A percentile compares a stretch with the other conserved stretches of the same genome.
These are phyloP conservation scores for Tetrax tetrax DNA, from an alignment of 2,113 vertebrate species.

Conservation along the genomic window DNA sequence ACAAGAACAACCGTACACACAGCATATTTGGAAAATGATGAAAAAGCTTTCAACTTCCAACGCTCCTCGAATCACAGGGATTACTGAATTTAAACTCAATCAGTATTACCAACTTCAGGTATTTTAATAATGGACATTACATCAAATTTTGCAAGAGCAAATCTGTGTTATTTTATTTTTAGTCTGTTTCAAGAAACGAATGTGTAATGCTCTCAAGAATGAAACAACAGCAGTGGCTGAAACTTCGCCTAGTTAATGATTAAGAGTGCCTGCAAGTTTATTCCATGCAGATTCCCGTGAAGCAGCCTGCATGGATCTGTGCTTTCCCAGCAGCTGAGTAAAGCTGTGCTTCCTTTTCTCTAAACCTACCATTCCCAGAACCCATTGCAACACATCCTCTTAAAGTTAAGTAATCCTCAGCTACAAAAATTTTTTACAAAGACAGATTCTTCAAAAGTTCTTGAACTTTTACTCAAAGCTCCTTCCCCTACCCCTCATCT, in stretches of 20 bases:
- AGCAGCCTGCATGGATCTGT: background rate
- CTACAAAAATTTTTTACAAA: rapidly evolving
- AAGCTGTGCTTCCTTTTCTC: background rate
- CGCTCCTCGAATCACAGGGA: background rate
- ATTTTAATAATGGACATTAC: background rate
- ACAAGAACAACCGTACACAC: background rate
- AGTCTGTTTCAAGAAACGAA: background rate
- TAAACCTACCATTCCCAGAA: background rate
- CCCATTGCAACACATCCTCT: background rate
- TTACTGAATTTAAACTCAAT: rapidly evolving
- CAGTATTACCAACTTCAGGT: background rate
- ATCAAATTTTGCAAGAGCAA: background rate
- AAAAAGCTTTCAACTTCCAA: background rate
- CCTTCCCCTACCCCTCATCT: background rate
- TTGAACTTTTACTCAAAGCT: background rate
- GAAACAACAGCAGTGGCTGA: background rate
- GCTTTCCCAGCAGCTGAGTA: background rate
- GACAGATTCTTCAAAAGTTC: background rate
- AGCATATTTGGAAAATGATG: rapidly evolving
- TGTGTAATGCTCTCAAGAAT: background rate
- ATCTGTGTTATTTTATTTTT: background rate
- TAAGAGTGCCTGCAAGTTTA: background rate
- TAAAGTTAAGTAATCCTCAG: background rate
- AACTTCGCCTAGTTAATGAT: background rate
- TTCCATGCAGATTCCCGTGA: background rate